Evolutionary conservation across 2,888 invertebrate species (phyloP).

Genomic region (Elgonia sp.): DNA sequence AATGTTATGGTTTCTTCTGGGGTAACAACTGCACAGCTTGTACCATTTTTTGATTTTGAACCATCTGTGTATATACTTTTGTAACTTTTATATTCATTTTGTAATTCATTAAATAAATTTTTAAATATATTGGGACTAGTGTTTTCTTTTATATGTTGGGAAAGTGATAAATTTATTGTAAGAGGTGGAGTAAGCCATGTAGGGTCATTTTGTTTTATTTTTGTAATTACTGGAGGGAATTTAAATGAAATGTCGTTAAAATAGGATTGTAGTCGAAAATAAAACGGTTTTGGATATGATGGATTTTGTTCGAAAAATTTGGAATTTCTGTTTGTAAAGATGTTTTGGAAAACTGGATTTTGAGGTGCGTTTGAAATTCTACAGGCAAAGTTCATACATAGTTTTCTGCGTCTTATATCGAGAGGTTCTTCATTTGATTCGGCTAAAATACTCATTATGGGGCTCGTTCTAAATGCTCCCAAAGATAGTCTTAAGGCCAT

Average conservation of each 20-base stretch:
- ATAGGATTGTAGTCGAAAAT: neutral
- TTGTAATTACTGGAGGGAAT: neutral
- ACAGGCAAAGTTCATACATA: neutral
- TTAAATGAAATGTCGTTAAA: neutral
- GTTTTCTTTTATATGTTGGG: too few species aligned
- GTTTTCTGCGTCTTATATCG: neutral
- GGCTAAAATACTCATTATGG: too few species aligned
- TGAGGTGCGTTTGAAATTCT: neutral
- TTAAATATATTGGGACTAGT: too few species aligned
- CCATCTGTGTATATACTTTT: constrained; percentile 30
- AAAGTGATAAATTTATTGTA: too few species aligned
- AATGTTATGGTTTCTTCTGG: neutral
- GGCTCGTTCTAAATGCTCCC: too few species aligned
- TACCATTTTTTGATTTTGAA: constrained; percentile 14
- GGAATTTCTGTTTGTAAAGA: too few species aligned
- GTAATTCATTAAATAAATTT: neutral
- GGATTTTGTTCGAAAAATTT: neutral
- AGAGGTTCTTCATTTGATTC: neutral
- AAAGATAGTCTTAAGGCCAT: too few species aligned
- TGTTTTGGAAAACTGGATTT: too few species aligned
- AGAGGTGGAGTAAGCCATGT: neutral
- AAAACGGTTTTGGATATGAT: neutral
- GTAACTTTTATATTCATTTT: constrained; percentile 11
- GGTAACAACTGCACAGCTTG: constrained; percentile 20
- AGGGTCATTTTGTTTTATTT: neutral